Evolutionary conservation across 2,113 vertebrate genomes (phyloP), one percentile per base, ranked within the genome.

Genomic region (Malurus elegans): DNA sequence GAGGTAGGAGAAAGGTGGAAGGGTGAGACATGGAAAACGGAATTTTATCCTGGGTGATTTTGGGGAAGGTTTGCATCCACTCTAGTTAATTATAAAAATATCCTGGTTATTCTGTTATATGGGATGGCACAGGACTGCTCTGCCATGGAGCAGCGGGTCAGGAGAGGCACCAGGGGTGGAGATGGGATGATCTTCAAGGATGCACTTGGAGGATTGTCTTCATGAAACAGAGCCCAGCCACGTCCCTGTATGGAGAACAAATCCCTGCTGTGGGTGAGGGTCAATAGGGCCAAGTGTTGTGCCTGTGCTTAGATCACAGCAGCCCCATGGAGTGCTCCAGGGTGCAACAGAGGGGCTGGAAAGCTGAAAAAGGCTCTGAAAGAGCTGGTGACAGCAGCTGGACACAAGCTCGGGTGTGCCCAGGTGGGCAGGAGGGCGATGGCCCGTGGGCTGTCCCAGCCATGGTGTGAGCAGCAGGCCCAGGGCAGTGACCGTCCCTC

Each of bases 81-180:
- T 81, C 1, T 2, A 42, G 14, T 18, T 67, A 57, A 72, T 69
- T 0, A 3, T 50, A 66, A 44, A 75, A 45, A 50, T 8, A 14
- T 6, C 8, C 19, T 12, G 29, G 32, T 40, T 60, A 14, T 60
- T 18, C 5, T 38, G 0, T 47, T 11, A 3, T 25, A 36, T 2
- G 44, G 24, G 44, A 36, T 17, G 50, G 34, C 34, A 24, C 6
- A 50, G 0, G 0, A 8, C 6, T 13, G 6, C 3, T 28, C 3
- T 31, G 15, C 51, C 44, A 29, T 5, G 12, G 50, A 61, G 12
- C 25, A 15, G 10, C 1, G 9, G 44, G 7, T 40, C 2, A 1
- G 36, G n/a, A 86, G n/a, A 61, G 16, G 24, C 12, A 16, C 7
- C 17, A 51, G 48, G 48, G 60, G 13, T 67, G 47, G 26, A 44